Percentiles rank a stretch among this genome's conserved stretches.
Conservation (phyloP, 2,797 vertebrate species). For the Rhinogobio ventralis region DNA sequence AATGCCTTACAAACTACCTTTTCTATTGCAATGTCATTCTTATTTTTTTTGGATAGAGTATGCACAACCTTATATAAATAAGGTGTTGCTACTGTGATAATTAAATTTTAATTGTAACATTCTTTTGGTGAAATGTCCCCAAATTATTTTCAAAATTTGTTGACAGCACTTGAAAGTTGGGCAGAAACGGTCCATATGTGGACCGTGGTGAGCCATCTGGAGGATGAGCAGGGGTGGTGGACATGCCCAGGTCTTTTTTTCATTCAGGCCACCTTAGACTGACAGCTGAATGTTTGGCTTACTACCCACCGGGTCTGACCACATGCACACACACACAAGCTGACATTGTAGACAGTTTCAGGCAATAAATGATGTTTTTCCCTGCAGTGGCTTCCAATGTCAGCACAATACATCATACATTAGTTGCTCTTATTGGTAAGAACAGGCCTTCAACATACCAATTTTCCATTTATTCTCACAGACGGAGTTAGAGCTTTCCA, state of each 20-base stretch:
- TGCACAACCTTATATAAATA: not conserved
- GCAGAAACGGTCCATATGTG: not conserved
- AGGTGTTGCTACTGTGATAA: not conserved
- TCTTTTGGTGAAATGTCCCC: not conserved
- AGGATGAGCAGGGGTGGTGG: conserved; percentile 43
- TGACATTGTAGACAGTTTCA: conserved; percentile 37
- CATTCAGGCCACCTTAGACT: conserved; percentile 40
- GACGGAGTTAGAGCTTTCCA: not conserved
- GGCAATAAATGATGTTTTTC: conserved; percentile 31
- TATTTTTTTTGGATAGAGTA: not conserved
- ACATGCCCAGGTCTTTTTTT: conserved; percentile 33
- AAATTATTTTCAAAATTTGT: not conserved
- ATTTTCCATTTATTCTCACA: conserved; percentile 16
- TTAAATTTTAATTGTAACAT: not conserved
- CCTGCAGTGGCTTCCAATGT: conserved; percentile 31
- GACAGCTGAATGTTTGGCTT: conserved; percentile 36
- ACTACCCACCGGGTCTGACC: conserved; percentile 12
- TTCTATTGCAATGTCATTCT: not conserved
- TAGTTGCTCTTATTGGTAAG: conserved; percentile 11
- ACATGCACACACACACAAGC: not conserved
- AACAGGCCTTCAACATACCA: conserved; percentile 4
- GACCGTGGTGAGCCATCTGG: conserved; percentile 34
- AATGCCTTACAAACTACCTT: not conserved
- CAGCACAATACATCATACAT: conserved; percentile 14
- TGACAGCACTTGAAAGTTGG: not conserved